A percentile compares a stretch with the other conserved stretches of the same genome.
These are phyloP conservation scores for Lepidothrix coronata DNA, from an alignment of 2,113 vertebrate genomes.

Conservation along the genomic window DNA sequence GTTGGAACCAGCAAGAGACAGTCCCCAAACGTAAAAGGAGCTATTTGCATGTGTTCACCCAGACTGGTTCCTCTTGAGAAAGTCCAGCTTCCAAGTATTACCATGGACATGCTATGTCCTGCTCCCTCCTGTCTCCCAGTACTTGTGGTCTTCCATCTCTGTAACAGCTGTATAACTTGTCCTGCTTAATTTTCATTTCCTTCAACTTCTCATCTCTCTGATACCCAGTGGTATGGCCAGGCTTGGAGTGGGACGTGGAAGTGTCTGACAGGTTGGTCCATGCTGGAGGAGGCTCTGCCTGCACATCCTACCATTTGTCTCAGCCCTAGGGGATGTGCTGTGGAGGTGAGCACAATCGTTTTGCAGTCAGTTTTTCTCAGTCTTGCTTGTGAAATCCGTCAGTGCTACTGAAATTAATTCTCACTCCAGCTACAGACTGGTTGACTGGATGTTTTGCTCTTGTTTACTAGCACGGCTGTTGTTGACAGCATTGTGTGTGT, in stretches of 20 bases:
- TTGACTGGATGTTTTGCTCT: background rate
- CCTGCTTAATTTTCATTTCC: background rate
- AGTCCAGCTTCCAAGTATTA: background rate
- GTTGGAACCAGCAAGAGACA: background rate
- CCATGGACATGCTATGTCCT: fast-evolving
- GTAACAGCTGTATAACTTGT: fast-evolving
- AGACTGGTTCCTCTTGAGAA: background rate
- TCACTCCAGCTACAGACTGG: fast-evolving
- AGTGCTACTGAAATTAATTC: background rate
- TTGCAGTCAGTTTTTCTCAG: background rate
- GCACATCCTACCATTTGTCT: background rate
- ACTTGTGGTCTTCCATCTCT: background rate
- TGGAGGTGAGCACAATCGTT: background rate
- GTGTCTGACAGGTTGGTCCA: background rate
- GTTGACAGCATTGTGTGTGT: background rate
- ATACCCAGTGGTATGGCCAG: background rate
- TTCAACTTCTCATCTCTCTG: background rate
- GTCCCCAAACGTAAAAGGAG: background rate
- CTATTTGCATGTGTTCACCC: fast-evolving
- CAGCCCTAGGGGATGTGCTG: background rate
- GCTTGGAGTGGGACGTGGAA: background rate
- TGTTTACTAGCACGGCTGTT: background rate
- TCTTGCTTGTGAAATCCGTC: background rate
- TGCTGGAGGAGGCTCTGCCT: background rate
- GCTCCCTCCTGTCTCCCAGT: background rate